phyloP scores from a whole-genome alignment of 2,888 invertebrate species.

The Saturnia pavonia region DNA sequence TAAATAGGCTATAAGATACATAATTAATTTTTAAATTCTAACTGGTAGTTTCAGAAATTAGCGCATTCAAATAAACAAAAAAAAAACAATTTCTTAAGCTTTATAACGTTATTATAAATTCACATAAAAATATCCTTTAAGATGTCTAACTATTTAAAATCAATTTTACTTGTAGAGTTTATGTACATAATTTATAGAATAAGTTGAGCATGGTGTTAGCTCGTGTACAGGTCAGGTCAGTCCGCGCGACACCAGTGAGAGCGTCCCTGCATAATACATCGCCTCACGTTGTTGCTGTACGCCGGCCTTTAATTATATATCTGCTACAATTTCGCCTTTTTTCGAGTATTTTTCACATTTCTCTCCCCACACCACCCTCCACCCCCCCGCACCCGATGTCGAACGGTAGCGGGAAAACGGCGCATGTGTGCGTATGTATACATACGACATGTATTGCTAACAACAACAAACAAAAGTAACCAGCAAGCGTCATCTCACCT shows the following conservation, averaged over 20 bases:
- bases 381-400: slow-evolving; percentile 53
- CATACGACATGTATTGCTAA: neutral
- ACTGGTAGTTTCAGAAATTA: no score
- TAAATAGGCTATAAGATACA: no score
- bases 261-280: slow-evolving; percentile 79
- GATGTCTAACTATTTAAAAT: neutral
- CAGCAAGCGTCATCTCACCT: neutral
- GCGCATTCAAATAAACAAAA: no score
- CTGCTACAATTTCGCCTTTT: slow-evolving; percentile 82
- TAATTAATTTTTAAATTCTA: no score
- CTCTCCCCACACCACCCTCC: slow-evolving; percentile 64
- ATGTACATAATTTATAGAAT: slow-evolving; percentile 18
- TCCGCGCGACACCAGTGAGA: slow-evolving; percentile 67
- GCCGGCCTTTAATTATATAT: slow-evolving; percentile 81
- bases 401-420: slow-evolving; percentile 70
- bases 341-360: slow-evolving; percentile 83
- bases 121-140: neutral
- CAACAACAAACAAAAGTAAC: slow-evolving; percentile 10
- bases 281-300: slow-evolving; percentile 73
- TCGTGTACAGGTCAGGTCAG: slow-evolving; percentile 38
- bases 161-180: slow-evolving; percentile 23
- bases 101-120: neutral
- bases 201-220: slow-evolving; percentile 31
- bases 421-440: slow-evolving; percentile 30
- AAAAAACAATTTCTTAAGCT: no score